Conservation (phyloP, 2,797 vertebrate genomes). For the Xerus rutilus region DNA sequence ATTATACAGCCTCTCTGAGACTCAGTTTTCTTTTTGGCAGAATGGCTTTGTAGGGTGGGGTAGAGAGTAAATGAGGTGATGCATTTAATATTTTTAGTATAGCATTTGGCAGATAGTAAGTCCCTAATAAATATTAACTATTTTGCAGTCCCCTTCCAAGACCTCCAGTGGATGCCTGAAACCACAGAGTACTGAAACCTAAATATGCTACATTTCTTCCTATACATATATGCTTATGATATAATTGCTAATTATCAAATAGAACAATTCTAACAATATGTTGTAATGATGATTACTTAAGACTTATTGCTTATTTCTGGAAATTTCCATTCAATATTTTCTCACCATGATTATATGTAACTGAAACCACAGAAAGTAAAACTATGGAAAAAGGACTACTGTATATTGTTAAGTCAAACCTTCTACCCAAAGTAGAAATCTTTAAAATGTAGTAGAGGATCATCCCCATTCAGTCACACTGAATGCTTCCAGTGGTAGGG, state of each 20-base stretch:
- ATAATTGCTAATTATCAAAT: background rate
- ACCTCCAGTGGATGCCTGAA: background rate
- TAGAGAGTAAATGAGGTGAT: background rate
- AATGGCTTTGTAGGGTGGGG: background rate
- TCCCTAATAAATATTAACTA: background rate
- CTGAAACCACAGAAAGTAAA: no score
- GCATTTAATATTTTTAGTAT: background rate
- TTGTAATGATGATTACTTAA: background rate
- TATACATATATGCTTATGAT: background rate
- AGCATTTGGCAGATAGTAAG: background rate
- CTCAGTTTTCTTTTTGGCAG: background rate
- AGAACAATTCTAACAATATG: background rate
- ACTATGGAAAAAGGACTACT: background rate
- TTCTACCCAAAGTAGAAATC: constrained; percentile 27
- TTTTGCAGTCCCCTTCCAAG: background rate
- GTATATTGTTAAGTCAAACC: background rate
- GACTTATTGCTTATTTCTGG: background rate
- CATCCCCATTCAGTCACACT: background rate
- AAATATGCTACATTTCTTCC: background rate
- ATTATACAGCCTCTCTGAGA: background rate
- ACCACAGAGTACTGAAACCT: background rate
- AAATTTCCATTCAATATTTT: background rate
- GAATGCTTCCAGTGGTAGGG: background rate
- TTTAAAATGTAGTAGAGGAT: background rate
- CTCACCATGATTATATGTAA: background rate